These are phyloP conservation scores for Reticulitermes lucifugus DNA, from an alignment of 2,888 invertebrate genomes.

Conservation along the genomic window DNA sequence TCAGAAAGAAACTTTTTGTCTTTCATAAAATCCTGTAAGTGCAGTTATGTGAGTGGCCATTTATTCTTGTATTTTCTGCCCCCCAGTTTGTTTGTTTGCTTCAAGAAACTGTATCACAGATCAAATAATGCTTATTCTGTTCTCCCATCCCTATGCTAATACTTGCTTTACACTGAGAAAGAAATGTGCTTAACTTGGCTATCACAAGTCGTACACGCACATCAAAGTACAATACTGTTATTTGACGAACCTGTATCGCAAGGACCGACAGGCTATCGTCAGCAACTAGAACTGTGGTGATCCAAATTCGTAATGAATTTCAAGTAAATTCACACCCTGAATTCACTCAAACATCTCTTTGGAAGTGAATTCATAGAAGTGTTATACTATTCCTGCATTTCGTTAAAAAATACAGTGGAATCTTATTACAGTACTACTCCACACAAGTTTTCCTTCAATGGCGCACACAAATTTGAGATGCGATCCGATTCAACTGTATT, in stretches of 20 bases:
- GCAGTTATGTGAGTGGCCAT: neutral
- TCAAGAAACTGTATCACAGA: constrained; percentile 2
- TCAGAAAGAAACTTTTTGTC: neutral
- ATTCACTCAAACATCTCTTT: neutral
- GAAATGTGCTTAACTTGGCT: neutral
- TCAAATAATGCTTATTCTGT: neutral
- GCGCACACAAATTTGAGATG: neutral
- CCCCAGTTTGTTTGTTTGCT: neutral
- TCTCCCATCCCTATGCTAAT: constrained; percentile 15
- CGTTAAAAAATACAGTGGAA: neutral
- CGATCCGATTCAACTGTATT: neutral
- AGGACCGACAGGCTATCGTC: neutral
- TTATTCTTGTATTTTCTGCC: neutral
- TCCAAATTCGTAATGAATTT: neutral
- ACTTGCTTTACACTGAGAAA: constrained; percentile 13
- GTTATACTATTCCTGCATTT: neutral
- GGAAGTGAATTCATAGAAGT: neutral
- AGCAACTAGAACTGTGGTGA: neutral
- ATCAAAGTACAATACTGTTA: constrained; percentile 23
- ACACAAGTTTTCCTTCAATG: neutral
- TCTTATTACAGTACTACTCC: neutral
- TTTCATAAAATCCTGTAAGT: neutral
- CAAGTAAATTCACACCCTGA: neutral
- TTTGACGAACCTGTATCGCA: neutral
- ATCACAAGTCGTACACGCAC: constrained; percentile 1